A percentile compares a stretch with the other conserved stretches of the same genome.
Evolutionary conservation across 2,113 vertebrate species (phyloP).

Genomic region (Myocastor coypus): DNA sequence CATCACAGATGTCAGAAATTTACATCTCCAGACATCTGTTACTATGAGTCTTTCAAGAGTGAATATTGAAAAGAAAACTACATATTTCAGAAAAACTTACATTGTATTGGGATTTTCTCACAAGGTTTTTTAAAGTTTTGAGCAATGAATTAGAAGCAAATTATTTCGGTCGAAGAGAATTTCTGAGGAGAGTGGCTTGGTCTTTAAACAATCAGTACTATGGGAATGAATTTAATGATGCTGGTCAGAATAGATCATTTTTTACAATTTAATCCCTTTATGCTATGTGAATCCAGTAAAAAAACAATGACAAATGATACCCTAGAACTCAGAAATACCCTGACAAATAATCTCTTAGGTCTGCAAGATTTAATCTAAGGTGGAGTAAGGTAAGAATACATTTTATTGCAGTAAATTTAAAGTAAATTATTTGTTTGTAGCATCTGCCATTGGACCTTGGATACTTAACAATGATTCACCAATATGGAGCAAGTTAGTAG

Average conservation of each 20-base stretch:
- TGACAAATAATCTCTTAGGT: not conserved
- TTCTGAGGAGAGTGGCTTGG: rapidly evolving
- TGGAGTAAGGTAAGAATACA: not conserved
- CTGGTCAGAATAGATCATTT: not conserved
- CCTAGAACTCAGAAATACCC: not conserved
- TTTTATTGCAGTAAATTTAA: not conserved
- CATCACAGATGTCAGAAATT: conserved; percentile 9
- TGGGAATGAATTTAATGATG: not conserved
- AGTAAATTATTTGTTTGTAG: not conserved
- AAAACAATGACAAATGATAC: not conserved
- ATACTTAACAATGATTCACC: conserved; percentile 31
- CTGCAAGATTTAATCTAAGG: not conserved
- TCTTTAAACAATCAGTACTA: not conserved
- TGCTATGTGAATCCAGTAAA: not conserved
- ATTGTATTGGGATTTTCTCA: not conserved
- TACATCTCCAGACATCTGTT: not conserved
- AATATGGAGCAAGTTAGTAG: not conserved
- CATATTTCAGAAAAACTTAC: not conserved
- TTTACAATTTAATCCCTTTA: not conserved
- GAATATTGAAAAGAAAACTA: conserved; percentile 1
- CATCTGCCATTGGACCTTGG: not conserved
- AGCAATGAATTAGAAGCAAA: not conserved
- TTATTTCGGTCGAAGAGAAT: not conserved
- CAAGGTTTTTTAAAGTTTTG: not conserved
- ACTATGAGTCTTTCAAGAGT: not conserved